Conservation (phyloP, 1,140 invertebrate genomes). For the Luehdorfia chinensis region DNA sequence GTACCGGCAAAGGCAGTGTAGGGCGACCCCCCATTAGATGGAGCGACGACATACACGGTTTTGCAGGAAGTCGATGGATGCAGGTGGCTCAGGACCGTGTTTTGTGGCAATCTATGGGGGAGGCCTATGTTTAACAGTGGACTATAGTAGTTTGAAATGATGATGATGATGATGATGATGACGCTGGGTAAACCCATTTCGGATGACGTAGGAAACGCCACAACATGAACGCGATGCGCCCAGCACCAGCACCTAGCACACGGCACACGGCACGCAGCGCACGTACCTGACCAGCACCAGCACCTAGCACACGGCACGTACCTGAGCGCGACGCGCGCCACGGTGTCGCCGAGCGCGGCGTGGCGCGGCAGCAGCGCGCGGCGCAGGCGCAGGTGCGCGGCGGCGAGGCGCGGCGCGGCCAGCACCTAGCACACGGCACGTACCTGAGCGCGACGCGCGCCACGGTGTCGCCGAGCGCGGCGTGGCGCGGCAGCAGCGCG, state of each 20-base stretch:
- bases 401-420: slow-evolving; percentile 80
- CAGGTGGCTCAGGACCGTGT: too few species aligned
- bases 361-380: slow-evolving; percentile 59
- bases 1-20: too few species aligned
- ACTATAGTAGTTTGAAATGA: too few species aligned
- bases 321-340: slow-evolving; percentile 53
- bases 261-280: slow-evolving; percentile 56
- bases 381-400: slow-evolving; percentile 80
- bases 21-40: too few species aligned
- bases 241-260: slow-evolving; percentile 77
- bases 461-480: slow-evolving; percentile 77
- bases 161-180: too few species aligned
- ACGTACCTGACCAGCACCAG: slow-evolving; percentile 81
- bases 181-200: too few species aligned
- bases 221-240: slow-evolving; percentile 54
- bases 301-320: slow-evolving; percentile 80
- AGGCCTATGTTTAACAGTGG: too few species aligned
- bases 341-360: slow-evolving; percentile 76
- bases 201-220: too few species aligned
- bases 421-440: too few species aligned
- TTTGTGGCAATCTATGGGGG: too few species aligned
- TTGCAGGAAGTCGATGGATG: too few species aligned
- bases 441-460: slow-evolving; percentile 54
- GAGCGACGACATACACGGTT: too few species aligned
- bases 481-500: slow-evolving; percentile 57